Conservation (phyloP, 53 echinoderm and acorn worm genomes). For the Actinopyga echinites region DNA sequence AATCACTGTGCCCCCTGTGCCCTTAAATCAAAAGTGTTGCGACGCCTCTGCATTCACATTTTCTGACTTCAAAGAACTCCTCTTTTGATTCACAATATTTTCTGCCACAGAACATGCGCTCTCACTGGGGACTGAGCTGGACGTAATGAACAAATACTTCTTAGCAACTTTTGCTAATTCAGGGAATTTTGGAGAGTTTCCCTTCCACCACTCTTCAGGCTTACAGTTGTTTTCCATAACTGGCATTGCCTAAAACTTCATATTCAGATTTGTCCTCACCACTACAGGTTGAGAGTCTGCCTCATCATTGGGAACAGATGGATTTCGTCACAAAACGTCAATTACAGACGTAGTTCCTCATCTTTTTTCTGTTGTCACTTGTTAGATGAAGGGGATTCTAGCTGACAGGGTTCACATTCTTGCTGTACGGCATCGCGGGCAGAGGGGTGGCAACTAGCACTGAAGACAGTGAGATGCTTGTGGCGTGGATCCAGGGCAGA, state of each 20-base stretch:
- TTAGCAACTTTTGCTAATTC: constrained; percentile 18
- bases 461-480: not conserved
- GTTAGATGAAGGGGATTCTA: not conserved
- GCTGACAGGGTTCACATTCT: not conserved
- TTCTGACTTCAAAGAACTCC: constrained; percentile 20
- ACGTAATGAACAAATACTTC: constrained; percentile 25
- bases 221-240: not conserved
- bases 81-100: constrained; percentile 45
- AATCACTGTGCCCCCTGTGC: too few species aligned
- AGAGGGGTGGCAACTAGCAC: not conserved
- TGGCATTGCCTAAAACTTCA: not conserved
- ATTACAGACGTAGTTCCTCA: not conserved
- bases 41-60: too few species aligned
- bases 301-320: not conserved
- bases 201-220: constrained; percentile 47
- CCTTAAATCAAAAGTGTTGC: too few species aligned
- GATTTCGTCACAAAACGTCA: not conserved
- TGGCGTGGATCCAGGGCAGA: not conserved
- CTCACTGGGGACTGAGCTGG: constrained; percentile 59
- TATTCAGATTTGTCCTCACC: constrained; percentile 1
- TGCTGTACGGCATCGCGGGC: not conserved
- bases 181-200: constrained; percentile 19
- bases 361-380: not conserved
- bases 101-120: constrained; percentile 55
- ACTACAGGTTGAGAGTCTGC: too few species aligned